Evolutionary conservation across 2,888 invertebrate species (phyloP), one percentile per base, ranked within the genome.

Genomic region (Tromatobia lineatoria): DNA sequence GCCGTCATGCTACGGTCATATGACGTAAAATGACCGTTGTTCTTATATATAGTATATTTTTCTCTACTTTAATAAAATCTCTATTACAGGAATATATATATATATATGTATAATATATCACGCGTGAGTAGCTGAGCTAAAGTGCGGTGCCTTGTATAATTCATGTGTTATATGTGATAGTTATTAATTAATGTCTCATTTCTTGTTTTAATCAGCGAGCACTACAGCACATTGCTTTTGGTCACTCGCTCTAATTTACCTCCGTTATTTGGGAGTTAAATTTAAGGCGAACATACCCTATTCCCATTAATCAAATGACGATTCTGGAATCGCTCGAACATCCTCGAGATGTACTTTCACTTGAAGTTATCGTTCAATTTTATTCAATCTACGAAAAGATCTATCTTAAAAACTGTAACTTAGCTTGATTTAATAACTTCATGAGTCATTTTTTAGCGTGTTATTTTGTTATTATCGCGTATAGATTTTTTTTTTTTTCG

Each of bases 41-140:
- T 38, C 7, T 38, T 38, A 10, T 10, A 8, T 8, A 10, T 38
- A 6, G 38, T 38, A 8, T 8, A 38, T 38, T 38, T 38, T 38
- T 10, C 7, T 34, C 29, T 61, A 47, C 13, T 18, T 25, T 10
- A 47, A 73, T 25, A 25, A 59, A 71, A 71, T 38, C n/a, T 42
- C 42, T 73, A 73, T 73, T 29, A 45, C 45, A 73, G 25, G 45
- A 57, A 73, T 73, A 45, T 73, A 73, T 59, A 57, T 47, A 42
- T 80, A 8, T 59, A 50, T 83, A 80, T 75, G 66, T 75, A 47
- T 29, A 61, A 80, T 80, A 71, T 75, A 79, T 75, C 79, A 83
- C 75, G 75, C 79, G 79, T 83, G 83, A 80, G 45, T 75, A 79
- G 82, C 82, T 79, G 74, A 83, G 83, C 83, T 80, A 83, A 61